Percentiles rank a stretch among this genome's conserved stretches.
Evolutionary conservation across 2,888 invertebrate species (phyloP).

Genomic region (Aphodius sticticus): DNA sequence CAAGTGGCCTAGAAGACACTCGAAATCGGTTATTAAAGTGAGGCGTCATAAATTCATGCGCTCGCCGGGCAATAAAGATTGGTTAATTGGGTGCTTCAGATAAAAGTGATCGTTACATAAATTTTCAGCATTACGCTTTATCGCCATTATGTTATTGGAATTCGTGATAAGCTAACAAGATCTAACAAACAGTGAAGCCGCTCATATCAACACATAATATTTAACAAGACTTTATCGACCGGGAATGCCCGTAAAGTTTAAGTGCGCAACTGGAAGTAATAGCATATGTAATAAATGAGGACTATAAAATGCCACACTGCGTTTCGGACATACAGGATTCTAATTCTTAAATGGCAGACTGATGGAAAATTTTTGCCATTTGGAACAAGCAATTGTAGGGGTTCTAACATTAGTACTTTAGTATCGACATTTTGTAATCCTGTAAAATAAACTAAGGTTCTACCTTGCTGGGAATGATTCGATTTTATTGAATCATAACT

Average conservation of each 20-base stretch:
- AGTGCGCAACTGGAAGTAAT: neutral
- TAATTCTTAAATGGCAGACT: too few species aligned
- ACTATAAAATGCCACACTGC: too few species aligned
- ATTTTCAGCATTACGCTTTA: slow-evolving; percentile 19
- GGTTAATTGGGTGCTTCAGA: slow-evolving; percentile 23
- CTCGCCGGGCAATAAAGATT: slow-evolving; percentile 17
- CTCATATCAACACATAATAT: neutral
- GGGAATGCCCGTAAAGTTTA: neutral
- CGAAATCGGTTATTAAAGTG: slow-evolving; percentile 11
- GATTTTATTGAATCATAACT: too few species aligned
- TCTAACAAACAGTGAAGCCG: neutral
- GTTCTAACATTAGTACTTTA: too few species aligned
- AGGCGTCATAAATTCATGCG: slow-evolving; percentile 23
- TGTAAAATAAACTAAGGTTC: too few species aligned
- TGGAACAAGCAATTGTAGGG: too few species aligned
- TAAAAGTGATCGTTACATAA: slow-evolving; percentile 14
- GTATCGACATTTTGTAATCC: too few species aligned
- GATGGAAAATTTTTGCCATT: too few species aligned
- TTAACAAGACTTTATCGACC: neutral
- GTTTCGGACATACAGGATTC: too few species aligned
- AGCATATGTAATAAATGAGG: too few species aligned
- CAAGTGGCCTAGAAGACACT: neutral
- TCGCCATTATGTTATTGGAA: slow-evolving; percentile 22
- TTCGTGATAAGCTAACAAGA: slow-evolving; percentile 17
- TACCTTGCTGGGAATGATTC: too few species aligned